A percentile compares a stretch with the other conserved stretches of the same genome.
Conservation (phyloP, 2,888 invertebrate genomes). For the Spodoptera exigua region DNA sequence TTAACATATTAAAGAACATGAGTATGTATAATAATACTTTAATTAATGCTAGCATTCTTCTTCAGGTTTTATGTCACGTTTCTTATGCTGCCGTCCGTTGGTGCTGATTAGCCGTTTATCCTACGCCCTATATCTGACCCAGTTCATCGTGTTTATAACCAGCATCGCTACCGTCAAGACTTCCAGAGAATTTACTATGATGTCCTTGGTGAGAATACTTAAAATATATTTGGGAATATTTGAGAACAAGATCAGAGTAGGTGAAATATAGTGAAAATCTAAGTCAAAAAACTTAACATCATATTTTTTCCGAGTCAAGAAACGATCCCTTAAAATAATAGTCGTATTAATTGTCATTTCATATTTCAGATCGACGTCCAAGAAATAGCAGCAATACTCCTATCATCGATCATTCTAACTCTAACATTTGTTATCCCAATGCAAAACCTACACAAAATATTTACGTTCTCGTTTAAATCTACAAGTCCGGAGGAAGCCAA, state of each 20-base stretch:
- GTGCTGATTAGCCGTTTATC: constrained; percentile 91
- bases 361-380: constrained; percentile 87
- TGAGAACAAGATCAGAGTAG: too few species aligned
- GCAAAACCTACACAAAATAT: constrained; percentile 84
- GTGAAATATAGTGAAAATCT: too few species aligned
- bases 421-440: constrained; percentile 91
- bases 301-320: too few species aligned
- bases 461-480: constrained; percentile 64
- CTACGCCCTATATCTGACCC: constrained; percentile 91
- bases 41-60: constrained; percentile 1
- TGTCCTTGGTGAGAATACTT: constrained; percentile 86
- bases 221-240: too few species aligned
- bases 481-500: constrained; percentile 39
- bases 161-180: constrained; percentile 90
- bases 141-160: constrained; percentile 91
- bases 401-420: constrained; percentile 88
- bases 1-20: too few species aligned
- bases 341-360: constrained; percentile 31
- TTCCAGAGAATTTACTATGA: constrained; percentile 88
- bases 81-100: constrained; percentile 89
- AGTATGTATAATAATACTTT: neutral
- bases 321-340: too few species aligned
- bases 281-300: too few species aligned
- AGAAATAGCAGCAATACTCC: constrained; percentile 87
- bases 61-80: constrained; percentile 83